phyloP scores from a whole-genome alignment of 2,797 vertebrate species.

The Cynodonichthys magdalenae region DNA sequence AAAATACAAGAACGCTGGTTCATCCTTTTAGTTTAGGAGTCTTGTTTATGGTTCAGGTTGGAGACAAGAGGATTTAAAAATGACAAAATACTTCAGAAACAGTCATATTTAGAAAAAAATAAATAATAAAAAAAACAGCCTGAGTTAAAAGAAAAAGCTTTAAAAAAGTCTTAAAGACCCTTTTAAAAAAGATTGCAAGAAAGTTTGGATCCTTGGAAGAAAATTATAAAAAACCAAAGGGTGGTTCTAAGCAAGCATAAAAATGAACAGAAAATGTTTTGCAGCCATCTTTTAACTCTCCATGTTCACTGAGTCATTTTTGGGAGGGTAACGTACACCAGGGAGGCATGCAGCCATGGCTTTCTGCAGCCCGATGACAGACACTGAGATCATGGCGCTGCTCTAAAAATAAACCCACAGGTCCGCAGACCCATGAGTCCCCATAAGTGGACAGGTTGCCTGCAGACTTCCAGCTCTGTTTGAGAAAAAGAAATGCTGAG shows the following conservation, averaged over 20 bases:
- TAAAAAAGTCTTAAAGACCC: not conserved
- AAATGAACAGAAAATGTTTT: not conserved
- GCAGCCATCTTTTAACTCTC: constrained; percentile 7
- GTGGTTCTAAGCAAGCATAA: not conserved
- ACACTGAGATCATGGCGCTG: constrained; percentile 41
- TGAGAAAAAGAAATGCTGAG: constrained; percentile 3
- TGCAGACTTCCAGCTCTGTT: constrained; percentile 12
- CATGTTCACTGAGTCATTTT: constrained; percentile 54
- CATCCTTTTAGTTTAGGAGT: too few relatives aligned
- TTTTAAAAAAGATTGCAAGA: not conserved
- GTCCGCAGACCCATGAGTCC: constrained; percentile 51
- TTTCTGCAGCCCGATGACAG: constrained; percentile 29
- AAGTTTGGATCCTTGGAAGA: not conserved
- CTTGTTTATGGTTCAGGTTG: too few relatives aligned
- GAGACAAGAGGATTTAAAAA: too few relatives aligned
- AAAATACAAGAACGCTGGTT: too few relatives aligned
- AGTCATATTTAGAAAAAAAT: too few relatives aligned
- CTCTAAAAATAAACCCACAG: constrained; percentile 72
- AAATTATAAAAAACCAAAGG: not conserved
- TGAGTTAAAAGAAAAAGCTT: too few relatives aligned
- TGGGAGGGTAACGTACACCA: constrained; percentile 48
- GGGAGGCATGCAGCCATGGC: constrained; percentile 39
- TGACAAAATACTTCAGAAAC: too few relatives aligned
- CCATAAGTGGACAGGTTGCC: constrained; percentile 30
- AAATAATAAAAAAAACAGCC: too few relatives aligned